Evolutionary conservation across 1,140 invertebrate species (phyloP).

Genomic region (Drosophila lowei): DNA sequence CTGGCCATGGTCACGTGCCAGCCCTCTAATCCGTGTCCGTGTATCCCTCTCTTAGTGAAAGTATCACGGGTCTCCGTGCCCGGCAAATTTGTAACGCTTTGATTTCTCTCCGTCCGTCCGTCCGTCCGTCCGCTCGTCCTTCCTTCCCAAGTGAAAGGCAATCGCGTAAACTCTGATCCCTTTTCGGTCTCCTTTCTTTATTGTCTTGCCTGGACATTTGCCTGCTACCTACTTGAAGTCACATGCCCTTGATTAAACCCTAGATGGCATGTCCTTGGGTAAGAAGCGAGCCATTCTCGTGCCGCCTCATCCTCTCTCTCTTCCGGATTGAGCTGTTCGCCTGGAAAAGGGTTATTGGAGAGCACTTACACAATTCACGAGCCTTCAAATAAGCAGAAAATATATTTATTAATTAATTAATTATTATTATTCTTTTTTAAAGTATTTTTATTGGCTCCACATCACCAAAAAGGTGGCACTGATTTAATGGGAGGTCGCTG

Average conservation of each 20-base stretch:
- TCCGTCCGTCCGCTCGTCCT: not conserved
- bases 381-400: no score
- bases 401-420: no score
- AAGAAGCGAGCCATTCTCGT: conserved; percentile 67
- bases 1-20: not conserved
- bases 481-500: conserved; percentile 57
- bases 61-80: conserved; percentile 31
- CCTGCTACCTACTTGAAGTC: conserved; percentile 67
- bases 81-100: conserved; percentile 74
- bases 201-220: conserved; percentile 48
- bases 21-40: conserved; percentile 67
- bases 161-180: conserved; percentile 54
- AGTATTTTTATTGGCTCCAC: not conserved
- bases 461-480: conserved; percentile 63
- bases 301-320: conserved; percentile 45
- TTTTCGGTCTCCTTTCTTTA: conserved; percentile 63
- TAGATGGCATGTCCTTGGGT: conserved; percentile 41
- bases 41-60: conserved; percentile 34
- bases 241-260: conserved; percentile 70
- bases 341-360: conserved; percentile 21
- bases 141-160: conserved; percentile 51
- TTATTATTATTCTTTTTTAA: no score
- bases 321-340: conserved; percentile 30
- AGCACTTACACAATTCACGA: not conserved
- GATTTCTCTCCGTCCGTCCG: conserved; percentile 49